Base-by-base conservation (phyloP, 2,797 vertebrate species). In the Gila robusta region DNA sequence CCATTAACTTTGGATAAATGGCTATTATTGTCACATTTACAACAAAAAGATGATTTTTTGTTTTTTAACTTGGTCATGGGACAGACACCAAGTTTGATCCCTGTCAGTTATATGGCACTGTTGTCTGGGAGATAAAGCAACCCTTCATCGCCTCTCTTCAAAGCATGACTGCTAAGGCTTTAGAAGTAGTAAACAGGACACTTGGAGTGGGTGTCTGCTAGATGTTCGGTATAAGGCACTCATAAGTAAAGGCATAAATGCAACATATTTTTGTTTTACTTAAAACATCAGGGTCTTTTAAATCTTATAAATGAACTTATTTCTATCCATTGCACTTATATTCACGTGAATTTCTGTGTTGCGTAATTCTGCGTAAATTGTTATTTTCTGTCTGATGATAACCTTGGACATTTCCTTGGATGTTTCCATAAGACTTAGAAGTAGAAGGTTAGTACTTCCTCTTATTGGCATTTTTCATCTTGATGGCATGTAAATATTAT, bases 71-170 rank as follows among this genome's bases (percentile, higher is more conserved):
- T 39, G 23, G 74, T 59, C 66, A 69, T 41, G n/a, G 66, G 32
- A 66, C 74, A 49, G 64, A 26, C 91, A 44, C 72, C 79, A 84
- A 83, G 89, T 93, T 92, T 93, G 91, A 91, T 92, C n/a, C 91
- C 89, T 91, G 91, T 93, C 91, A 93, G 87, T 93, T 90, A 91
- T 90, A 91, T 56, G 89, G 71, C 79, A 79, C 70, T 83, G 82
- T 85, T 71, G 82, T 90, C 90, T 89, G 84, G 19, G 86, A 92
- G 41, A 85, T 91, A 91, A 94, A 87, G 84, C 90, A 89, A 92
- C 93, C 91, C 93, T 87, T 89, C 64, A 72, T 88, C 80, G 82
- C 93, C 93, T 93, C 90, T 78, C 67, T 56, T 86, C 73, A 76
- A 79, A 56, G 79, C 41, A 44, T 79, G 73, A 81, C 79, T 37